Conservation (phyloP, 2,888 invertebrate species). For the Dexiosoma caninum region DNA sequence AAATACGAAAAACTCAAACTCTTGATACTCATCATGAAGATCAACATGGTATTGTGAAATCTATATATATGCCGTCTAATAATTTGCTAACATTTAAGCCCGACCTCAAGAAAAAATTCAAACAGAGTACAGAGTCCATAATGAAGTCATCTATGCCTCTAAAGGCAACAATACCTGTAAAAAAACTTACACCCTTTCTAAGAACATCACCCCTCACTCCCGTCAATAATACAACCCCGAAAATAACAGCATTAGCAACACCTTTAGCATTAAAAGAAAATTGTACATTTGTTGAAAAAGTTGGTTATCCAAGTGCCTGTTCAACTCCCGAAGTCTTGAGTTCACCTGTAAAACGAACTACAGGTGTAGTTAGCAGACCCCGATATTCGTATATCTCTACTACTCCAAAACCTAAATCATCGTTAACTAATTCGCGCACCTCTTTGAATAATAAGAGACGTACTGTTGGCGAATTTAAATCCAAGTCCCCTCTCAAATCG, state of each 20-base stretch:
- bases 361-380: conserved; percentile 51
- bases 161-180: conserved; percentile 69
- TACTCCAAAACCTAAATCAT: conserved; percentile 65
- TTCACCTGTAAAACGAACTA: conserved; percentile 61
- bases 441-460: conserved; percentile 53
- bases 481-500: conserved; percentile 63
- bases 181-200: conserved; percentile 67
- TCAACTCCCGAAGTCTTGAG: conserved; percentile 65
- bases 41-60: conserved; percentile 55
- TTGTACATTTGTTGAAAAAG: conserved; percentile 19
- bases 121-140: conserved; percentile 66
- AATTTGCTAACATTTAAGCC: conserved; percentile 64
- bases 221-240: conserved; percentile 1
- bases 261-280: conserved; percentile 55
- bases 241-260: conserved; percentile 64
- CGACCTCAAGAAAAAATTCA: conserved; percentile 64
- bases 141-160: conserved; percentile 67
- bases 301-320: conserved; percentile 67
- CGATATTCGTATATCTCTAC: conserved; percentile 66
- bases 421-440: conserved; percentile 29
- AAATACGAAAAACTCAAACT: conserved; percentile 24
- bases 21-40: conserved; percentile 65
- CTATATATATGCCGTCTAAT: conserved; percentile 58
- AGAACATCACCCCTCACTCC: conserved; percentile 64
- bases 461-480: conserved; percentile 59